These are phyloP conservation scores for Muscicapa comitata DNA, from an alignment of 2,797 vertebrate species.

Conservation along the genomic window DNA sequence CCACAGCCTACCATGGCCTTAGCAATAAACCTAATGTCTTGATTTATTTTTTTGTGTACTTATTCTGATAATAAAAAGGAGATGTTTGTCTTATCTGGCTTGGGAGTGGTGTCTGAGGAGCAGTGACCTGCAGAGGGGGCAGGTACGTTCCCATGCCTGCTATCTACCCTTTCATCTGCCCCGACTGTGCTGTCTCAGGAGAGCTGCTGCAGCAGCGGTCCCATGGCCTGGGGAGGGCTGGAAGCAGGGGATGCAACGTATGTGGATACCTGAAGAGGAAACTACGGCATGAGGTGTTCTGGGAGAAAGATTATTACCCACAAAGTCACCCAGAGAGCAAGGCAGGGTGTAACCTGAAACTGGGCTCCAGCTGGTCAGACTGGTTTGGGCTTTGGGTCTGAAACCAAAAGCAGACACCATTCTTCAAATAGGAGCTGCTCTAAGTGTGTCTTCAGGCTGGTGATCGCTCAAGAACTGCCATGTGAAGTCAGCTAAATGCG, in stretches of 20 bases:
- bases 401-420: background rate
- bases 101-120: constrained; percentile 30
- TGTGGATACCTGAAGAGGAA: background rate
- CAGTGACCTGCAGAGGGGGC: background rate
- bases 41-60: background rate
- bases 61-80: constrained; percentile 47
- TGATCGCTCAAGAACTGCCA: background rate
- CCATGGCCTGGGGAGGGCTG: background rate
- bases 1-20: background rate
- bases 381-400: constrained; percentile 40
- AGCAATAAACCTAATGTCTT: background rate
- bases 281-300: background rate
- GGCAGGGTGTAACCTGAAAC: constrained; percentile 61
- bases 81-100: constrained; percentile 50
- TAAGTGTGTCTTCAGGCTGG: background rate
- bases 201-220: background rate
- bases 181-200: background rate
- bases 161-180: background rate
- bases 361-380: constrained; percentile 50
- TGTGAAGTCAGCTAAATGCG: background rate
- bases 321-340: constrained; percentile 9
- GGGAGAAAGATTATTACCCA: background rate
- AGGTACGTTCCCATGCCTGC: background rate
- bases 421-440: background rate
- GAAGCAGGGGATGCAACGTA: fast-evolving